Evolutionary conservation across 2,888 invertebrate genomes (phyloP), one percentile per base, ranked within the genome.

Genomic region (Ichneumon xanthorius): DNA sequence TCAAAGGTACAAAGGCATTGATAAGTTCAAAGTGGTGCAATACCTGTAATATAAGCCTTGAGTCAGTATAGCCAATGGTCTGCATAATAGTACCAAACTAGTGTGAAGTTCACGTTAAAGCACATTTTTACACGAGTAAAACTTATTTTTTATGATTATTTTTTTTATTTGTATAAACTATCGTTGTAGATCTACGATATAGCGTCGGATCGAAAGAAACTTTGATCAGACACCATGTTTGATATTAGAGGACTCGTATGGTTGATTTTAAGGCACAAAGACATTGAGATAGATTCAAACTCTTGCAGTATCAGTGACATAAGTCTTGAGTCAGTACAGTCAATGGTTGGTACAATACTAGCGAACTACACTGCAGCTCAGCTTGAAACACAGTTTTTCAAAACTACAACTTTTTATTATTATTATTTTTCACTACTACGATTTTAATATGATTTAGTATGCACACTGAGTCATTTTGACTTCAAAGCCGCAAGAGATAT

Each of bases 161-260:
- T 33, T 73, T 80, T 75, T 86, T 71, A 81, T 68, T 79, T 80
- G n/a, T 16, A 79, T 79, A 73, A 85, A 82, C 65, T 26, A 5
- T 33, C 5, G 48, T 75, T 65, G 75, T 72, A 50, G 79, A 48
- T 14, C 33, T 37, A 72, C 48, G 19, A 70, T 63, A 45, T 78
- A 86, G 92, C 93, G 92, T 92, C 65, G 92, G 80, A 93, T 33
- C 11, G 90, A 92, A 88, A 1, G 37, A 67, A 71, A 58, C 89
- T 92, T 92, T 89, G 88, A 88, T 91, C 91, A 93, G 92, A 1
- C 6, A 93, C 92, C 92, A 90, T 91, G 87, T 88, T 89, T 85
- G 87, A 79, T 80, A 16, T 26, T 48, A 22, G 19, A 84, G 83
- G 84, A 82, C 84, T 78, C 83, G 87, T 86, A 91, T 91, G 92